These are phyloP conservation scores for Aplodontia rufa DNA, from an alignment of 2,113 vertebrate genomes.

Conservation along the genomic window DNA sequence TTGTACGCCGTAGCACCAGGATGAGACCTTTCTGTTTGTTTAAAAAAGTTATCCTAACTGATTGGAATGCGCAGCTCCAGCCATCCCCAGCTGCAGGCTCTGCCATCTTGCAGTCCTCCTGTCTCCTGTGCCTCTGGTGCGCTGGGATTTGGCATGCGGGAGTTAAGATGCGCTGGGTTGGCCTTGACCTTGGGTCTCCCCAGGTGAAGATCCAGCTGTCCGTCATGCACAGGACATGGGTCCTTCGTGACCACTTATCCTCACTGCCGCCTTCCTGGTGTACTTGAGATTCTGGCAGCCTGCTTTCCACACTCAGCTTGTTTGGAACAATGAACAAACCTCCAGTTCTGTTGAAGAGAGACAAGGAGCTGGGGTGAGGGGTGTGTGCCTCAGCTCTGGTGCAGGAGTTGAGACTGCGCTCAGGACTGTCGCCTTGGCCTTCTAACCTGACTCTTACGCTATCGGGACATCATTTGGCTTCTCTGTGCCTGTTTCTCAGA, in stretches of 20 bases:
- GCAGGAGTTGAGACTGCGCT: not conserved
- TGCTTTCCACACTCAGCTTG: not conserved
- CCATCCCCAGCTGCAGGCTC: no score
- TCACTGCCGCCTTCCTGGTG: accelerated
- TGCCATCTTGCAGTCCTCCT: not conserved
- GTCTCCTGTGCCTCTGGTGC: accelerated
- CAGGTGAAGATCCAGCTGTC: not conserved
- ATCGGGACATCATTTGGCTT: not conserved
- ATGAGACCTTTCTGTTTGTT: not conserved
- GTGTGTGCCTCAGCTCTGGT: accelerated
- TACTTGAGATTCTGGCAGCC: not conserved
- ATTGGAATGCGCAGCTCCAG: not conserved
- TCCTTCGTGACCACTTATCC: not conserved
- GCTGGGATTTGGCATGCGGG: not conserved
- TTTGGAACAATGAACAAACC: not conserved
- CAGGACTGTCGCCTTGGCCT: no score
- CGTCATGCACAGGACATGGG: not conserved
- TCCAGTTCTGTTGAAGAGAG: not conserved
- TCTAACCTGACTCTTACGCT: not conserved
- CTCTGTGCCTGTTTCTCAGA: not conserved
- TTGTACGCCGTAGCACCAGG: no score
- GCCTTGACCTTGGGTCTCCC: accelerated
- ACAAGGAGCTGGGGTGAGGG: not conserved
- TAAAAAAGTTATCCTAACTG: not conserved
- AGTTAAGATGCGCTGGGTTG: not conserved